Evolutionary conservation across 2,113 vertebrate genomes (phyloP).

Genomic region (Lagopus leucura): DNA sequence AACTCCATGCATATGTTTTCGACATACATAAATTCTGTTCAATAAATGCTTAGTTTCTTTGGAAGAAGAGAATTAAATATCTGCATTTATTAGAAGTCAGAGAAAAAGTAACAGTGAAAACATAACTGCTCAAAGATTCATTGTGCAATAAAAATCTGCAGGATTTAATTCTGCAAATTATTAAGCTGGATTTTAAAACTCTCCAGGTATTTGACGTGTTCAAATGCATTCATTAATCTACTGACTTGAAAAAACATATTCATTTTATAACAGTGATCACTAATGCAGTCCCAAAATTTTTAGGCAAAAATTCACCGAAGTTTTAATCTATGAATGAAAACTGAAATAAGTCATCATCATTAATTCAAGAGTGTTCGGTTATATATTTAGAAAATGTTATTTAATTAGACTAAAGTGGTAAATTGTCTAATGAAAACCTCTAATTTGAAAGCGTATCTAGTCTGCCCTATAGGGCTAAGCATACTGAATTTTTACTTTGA

Average conservation of each 20-base stretch:
- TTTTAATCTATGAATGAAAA: not conserved
- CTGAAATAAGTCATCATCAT: not conserved
- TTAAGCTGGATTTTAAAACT: not conserved
- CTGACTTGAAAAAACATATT: not conserved
- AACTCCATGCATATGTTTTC: not conserved
- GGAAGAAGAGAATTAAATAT: not conserved
- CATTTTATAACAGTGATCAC: not conserved
- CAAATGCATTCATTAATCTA: not conserved
- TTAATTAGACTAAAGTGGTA: not conserved
- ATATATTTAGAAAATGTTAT: not conserved
- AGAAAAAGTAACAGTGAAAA: not conserved
- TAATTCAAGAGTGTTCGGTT: not conserved
- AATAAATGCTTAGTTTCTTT: not conserved
- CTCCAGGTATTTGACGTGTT: not conserved
- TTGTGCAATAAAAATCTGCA: not conserved
- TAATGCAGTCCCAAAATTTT: not conserved
- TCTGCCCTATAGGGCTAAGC: not conserved
- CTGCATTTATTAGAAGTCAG: not conserved
- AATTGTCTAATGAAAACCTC: not conserved
- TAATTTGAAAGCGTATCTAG: not conserved
- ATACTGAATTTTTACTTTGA: not conserved
- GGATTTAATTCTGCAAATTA: not conserved
- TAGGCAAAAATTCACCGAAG: not conserved
- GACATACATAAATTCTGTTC: not conserved
- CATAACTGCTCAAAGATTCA: not conserved